These are phyloP conservation scores for Eutolmus rufibarbis DNA, from an alignment of 2,888 invertebrate species.

Conservation along the genomic window DNA sequence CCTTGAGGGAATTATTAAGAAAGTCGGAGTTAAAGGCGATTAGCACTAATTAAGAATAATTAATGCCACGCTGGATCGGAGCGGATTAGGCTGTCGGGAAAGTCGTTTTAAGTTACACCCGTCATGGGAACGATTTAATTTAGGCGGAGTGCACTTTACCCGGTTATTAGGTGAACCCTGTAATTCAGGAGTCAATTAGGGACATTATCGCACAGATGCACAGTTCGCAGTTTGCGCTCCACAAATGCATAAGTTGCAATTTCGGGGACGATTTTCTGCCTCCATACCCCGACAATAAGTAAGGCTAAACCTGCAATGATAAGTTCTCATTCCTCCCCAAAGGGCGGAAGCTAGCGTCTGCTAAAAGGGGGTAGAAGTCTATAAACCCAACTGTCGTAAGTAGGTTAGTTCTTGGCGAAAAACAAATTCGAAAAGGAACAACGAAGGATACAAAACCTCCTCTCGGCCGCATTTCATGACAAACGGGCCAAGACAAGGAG, in stretches of 20 bases:
- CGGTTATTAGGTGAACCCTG: not conserved
- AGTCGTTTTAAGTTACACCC: not conserved
- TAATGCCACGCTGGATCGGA: not conserved
- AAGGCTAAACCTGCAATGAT: not conserved
- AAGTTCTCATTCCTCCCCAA: not conserved
- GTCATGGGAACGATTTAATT: slow-evolving; percentile 7
- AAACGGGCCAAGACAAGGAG: not conserved
- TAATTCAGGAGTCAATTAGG: slow-evolving; percentile 33
- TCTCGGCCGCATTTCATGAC: not conserved
- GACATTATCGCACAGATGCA: slow-evolving; percentile 4
- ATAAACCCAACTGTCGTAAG: slow-evolving; percentile 14
- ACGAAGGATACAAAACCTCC: slow-evolving; percentile 19
- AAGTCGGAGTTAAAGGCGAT: slow-evolving; percentile 15
- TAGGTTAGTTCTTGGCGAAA: not conserved
- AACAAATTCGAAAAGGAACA: not conserved
- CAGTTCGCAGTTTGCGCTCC: not conserved
- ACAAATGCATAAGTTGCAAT: slow-evolving; percentile 17
- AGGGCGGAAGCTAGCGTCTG: not conserved
- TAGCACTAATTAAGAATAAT: slow-evolving; percentile 38
- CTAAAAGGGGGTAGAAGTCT: not conserved
- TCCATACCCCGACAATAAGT: not conserved
- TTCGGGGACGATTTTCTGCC: not conserved
- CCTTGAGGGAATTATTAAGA: slow-evolving; percentile 15
- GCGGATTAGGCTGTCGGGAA: slow-evolving; percentile 13
- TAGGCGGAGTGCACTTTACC: not conserved